These are phyloP conservation scores for Siniperca chuatsi DNA, from an alignment of 2,113 vertebrate genomes.

Conservation along the genomic window DNA sequence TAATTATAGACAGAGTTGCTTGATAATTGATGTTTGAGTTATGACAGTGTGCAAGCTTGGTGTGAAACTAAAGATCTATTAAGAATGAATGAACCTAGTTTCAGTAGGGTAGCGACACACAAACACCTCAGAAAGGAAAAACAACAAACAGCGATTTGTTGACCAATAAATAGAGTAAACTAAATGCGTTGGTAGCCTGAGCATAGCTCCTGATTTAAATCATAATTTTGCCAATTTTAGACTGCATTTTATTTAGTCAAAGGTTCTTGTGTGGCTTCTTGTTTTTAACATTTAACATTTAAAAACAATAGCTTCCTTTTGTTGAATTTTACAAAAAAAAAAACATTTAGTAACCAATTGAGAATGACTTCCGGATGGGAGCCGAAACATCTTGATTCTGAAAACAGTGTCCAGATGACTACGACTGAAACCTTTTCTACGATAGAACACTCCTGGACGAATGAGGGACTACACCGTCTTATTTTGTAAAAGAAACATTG, in stretches of 20 bases:
- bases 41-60: background rate
- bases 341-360: too few relatives aligned
- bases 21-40: background rate
- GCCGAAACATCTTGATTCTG: too few relatives aligned
- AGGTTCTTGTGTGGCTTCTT: background rate
- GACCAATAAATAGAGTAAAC: background rate
- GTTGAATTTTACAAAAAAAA: too few relatives aligned
- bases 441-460: too few relatives aligned
- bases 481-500: background rate
- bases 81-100: background rate
- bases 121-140: background rate
- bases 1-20: background rate
- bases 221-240: too few relatives aligned
- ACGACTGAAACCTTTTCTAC: too few relatives aligned
- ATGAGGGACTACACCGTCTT: too few relatives aligned
- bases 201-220: background rate
- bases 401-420: too few relatives aligned
- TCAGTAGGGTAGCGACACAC: background rate
- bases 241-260: too few relatives aligned
- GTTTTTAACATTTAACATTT: background rate
- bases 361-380: too few relatives aligned
- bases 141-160: background rate
- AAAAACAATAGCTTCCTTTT: background rate
- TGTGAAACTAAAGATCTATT: background rate
- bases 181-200: too few relatives aligned